Evolutionary conservation across 2,888 invertebrate species (phyloP).

Genomic region (Anthophora plumipes): DNA sequence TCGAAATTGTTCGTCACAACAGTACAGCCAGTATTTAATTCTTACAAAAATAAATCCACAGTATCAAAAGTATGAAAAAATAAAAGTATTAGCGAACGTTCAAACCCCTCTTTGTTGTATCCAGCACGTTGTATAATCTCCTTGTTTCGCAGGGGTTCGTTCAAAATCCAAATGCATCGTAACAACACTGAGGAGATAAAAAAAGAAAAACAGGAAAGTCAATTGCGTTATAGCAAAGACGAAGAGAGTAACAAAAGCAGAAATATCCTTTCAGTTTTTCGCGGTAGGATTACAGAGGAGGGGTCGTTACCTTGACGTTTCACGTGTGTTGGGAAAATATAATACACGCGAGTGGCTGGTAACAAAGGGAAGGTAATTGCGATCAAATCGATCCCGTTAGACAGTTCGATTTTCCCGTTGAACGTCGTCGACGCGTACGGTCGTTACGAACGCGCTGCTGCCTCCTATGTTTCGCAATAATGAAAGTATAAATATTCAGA

Average conservation of each 20-base stretch:
- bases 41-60: not conserved
- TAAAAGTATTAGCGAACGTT: too few species aligned
- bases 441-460: conserved; percentile 37
- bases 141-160: too few species aligned
- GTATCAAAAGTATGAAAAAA: not conserved
- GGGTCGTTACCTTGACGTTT: not conserved
- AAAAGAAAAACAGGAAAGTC: too few species aligned
- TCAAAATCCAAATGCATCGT: too few species aligned
- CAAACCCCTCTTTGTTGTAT: too few species aligned
- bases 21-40: not conserved
- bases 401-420: conserved; percentile 25
- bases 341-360: not conserved
- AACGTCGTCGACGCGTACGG: conserved; percentile 5
- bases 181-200: too few species aligned
- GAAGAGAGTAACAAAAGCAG: too few species aligned
- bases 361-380: conserved; percentile 19
- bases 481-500: conserved; percentile 78
- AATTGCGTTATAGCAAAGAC: too few species aligned
- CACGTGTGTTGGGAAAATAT: not conserved
- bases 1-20: too few species aligned
- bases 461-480: conserved; percentile 68
- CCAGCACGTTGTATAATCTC: too few species aligned
- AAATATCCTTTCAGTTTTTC: not conserved
- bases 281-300: not conserved
- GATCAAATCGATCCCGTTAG: conserved; percentile 27